Percentiles rank a stretch among this genome's conserved stretches.
Conservation (phyloP, 2,888 invertebrate species). For the Pandemis heparana region DNA sequence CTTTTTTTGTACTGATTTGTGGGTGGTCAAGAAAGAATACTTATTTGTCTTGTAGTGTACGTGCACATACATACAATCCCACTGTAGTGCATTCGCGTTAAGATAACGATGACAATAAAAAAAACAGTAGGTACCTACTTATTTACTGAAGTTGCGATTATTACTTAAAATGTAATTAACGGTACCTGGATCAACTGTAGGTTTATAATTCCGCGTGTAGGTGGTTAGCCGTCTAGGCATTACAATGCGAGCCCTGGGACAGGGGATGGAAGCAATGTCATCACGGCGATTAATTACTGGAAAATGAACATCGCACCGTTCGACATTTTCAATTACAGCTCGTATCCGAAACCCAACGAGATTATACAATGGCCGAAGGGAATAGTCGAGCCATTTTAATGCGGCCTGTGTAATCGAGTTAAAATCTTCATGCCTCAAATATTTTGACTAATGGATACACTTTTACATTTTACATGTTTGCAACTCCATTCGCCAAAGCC, state of each 20-base stretch:
- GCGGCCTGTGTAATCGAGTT: slow-evolving; percentile 63
- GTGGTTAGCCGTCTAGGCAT: slow-evolving; percentile 46
- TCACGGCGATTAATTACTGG: slow-evolving; percentile 83
- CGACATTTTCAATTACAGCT: slow-evolving; percentile 82
- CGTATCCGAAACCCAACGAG: slow-evolving; percentile 68
- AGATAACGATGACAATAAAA: too few relatives aligned
- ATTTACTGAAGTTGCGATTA: background rate
- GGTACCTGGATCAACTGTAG: too few relatives aligned
- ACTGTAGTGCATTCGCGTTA: too few relatives aligned
- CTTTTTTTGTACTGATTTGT: too few relatives aligned
- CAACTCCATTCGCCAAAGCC: background rate
- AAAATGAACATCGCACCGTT: slow-evolving; percentile 81
- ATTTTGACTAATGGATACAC: slow-evolving; percentile 44
- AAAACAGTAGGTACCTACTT: background rate
- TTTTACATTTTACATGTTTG: slow-evolving; percentile 19
- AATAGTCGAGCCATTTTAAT: slow-evolving; percentile 64
- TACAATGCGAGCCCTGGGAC: slow-evolving; percentile 57
- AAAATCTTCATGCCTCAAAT: slow-evolving; percentile 63
- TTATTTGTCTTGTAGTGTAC: too few relatives aligned
- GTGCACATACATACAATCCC: too few relatives aligned
- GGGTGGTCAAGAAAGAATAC: too few relatives aligned
- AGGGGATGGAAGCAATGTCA: slow-evolving; percentile 67
- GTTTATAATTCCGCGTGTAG: slow-evolving; percentile 13
- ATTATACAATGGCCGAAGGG: slow-evolving; percentile 72
- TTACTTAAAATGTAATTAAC: background rate